Evolutionary conservation across 2,888 invertebrate genomes (phyloP), one percentile per base, ranked within the genome.

Genomic region (Microctonus hyperodae): DNA sequence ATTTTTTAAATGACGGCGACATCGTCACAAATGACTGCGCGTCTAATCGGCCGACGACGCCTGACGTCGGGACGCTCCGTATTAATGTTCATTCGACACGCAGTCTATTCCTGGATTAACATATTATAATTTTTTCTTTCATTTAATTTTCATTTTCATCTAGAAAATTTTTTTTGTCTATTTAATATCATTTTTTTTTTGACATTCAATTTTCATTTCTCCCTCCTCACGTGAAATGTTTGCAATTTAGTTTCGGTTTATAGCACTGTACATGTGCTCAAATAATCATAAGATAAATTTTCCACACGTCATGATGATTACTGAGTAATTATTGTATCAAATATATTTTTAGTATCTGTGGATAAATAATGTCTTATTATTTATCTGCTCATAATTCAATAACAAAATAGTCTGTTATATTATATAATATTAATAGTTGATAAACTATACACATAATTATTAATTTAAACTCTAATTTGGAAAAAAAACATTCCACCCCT

Each of bases 21-120:
- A 67, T 63, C 70, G 74, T 67, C 61, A 67, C 70, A 68, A 72
- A 69, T 68, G 72, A 70, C 69, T 71, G 74, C 79, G 80, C 75
- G 71, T 78, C 80, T 79, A 81, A 81, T 81, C 78, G 79, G 73
- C 70, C 78, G 78, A 78, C 80, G 81, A 81, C 80, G 78, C 78
- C 69, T 75, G 77, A 79, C 80, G 78, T 72, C 78, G 78, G 71
- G 76, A 76, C 79, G 77, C 74, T 71, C 70, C 74, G 72, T 70
- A 72, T 68, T 76, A 74, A 77, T 77, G 77, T 77, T 62, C 74
- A 81, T 81, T 80, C 76, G 81, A 75, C 78, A 80, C 78, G 81
- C 74, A 70, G 75, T 74, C 79, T 81, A 81, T 81, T 81, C 78
- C 75, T 73, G 76, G 76, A 73, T 67, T 25, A 28, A 44, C 16